phyloP scores from a whole-genome alignment of 2,888 invertebrate genomes.

The Phyllotreta striolata region DNA sequence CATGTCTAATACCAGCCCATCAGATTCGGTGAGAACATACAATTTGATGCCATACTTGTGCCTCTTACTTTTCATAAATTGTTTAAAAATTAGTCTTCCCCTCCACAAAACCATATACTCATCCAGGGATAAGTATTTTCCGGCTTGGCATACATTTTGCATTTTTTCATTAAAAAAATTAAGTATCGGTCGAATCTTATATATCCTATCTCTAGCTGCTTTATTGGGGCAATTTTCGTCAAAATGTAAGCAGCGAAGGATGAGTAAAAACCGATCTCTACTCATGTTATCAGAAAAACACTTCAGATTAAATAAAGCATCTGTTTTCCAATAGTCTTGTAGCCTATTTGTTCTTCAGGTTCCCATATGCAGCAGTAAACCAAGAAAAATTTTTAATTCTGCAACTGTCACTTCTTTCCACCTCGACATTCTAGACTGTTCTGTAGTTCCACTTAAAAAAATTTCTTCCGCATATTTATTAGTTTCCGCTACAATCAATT shows the following conservation, averaged over 20 bases:
- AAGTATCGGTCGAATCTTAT: constrained; percentile 52
- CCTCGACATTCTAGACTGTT: too few species aligned
- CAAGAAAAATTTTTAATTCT: too few species aligned
- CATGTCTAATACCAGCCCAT: constrained; percentile 44
- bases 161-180: constrained; percentile 51
- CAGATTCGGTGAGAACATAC: constrained; percentile 53
- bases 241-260: constrained; percentile 37
- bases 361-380: too few species aligned
- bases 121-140: constrained; percentile 41
- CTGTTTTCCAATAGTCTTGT: too few species aligned
- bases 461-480: too few species aligned
- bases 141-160: too few species aligned
- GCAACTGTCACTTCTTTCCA: too few species aligned
- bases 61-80: constrained; percentile 53
- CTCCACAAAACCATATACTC: constrained; percentile 46
- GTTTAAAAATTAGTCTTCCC: constrained; percentile 50
- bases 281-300: too few species aligned
- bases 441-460: too few species aligned
- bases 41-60: constrained; percentile 54
- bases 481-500: too few species aligned
- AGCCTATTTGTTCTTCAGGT: too few species aligned
- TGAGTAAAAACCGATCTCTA: constrained; percentile 36
- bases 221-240: constrained; percentile 17
- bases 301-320: too few species aligned
- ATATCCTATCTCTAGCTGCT: constrained; percentile 28